Base-by-base conservation (phyloP, 2,113 vertebrate species). In the Prietella phreatophila region DNA sequence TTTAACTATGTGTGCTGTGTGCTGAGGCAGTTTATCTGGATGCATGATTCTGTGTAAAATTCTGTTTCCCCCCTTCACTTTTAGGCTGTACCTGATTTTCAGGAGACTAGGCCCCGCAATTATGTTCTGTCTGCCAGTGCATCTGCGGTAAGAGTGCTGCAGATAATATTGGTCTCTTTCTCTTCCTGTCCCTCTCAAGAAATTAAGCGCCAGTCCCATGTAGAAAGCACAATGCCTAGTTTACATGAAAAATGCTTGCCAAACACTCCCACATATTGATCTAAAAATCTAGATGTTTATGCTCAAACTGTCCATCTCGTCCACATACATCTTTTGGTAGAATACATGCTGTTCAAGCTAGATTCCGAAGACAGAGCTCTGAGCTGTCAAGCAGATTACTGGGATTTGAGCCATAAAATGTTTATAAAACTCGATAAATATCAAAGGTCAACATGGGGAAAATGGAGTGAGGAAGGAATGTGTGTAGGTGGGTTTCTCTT, bases 41-140 rank as follows among this genome's bases (percentile, higher is more conserved):
- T 84, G 79, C 85, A 83, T 90, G 71, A 90, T 90, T 90, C 85
- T 87, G 76, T 89, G 88, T 91, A 61, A 84, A 89, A 88, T 78
- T 90, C 87, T 88, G 85, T 89, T 86, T 89, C 95, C 95, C 65
- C 95, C 65, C 90, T 82, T 83, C 86, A 86, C 95, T 95, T 88
- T 55, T 94, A 98, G 98, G 97, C 97, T 95, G 96, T 97, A 93
- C 97, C 98, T 92, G 98, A 99, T 96, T 98, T 99, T 97, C 97
- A 98, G 95, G 97, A 99, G 97, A 98, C 97, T 93, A 96, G 98
- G 95, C 97, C 98, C 91, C 96, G 98, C 96, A 99, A 99, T 97
- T 99, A 97, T 95, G 94, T 99, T 95, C 97, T 99, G 91, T 99
- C 98, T 86, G 97, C 97, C 96, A 99, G 97, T 93, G 97, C 97